Conservation (phyloP, 2,113 vertebrate genomes). For the Psephotus haematonotus region DNA sequence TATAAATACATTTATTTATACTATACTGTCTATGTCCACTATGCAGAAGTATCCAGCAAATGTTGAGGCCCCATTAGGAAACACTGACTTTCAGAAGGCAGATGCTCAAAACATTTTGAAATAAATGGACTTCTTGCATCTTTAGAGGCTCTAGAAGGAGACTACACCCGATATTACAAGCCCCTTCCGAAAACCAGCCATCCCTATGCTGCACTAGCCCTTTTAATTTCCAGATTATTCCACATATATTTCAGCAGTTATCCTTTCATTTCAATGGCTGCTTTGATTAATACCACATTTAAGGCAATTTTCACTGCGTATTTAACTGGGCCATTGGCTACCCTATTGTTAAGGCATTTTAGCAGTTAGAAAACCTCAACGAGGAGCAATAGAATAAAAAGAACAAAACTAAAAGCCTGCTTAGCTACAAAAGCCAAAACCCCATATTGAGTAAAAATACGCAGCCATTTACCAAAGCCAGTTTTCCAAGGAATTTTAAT, state of each 20-base stretch:
- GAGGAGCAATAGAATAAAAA: neutral
- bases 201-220: neutral
- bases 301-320: neutral
- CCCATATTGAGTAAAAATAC: conserved; percentile 18
- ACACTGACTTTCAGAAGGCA: neutral
- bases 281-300: conserved; percentile 41
- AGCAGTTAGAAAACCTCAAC: neutral
- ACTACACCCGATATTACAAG: neutral
- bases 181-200: neutral
- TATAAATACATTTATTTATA: neutral
- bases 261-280: neutral
- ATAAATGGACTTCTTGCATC: neutral
- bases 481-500: neutral
- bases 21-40: neutral
- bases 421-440: conserved; percentile 9
- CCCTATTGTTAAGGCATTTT: neutral
- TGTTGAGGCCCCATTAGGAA: neutral
- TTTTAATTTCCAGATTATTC: conserved; percentile 4
- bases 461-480: conserved; percentile 6
- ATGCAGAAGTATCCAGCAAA: neutral
- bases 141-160: neutral
- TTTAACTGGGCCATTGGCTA: neutral
- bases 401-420: neutral
- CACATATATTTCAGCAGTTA: neutral
- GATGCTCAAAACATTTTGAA: neutral